A percentile compares a stretch with the other conserved stretches of the same genome.
Evolutionary conservation across 2,888 invertebrate genomes (phyloP).

Genomic region (Plebejus argus): DNA sequence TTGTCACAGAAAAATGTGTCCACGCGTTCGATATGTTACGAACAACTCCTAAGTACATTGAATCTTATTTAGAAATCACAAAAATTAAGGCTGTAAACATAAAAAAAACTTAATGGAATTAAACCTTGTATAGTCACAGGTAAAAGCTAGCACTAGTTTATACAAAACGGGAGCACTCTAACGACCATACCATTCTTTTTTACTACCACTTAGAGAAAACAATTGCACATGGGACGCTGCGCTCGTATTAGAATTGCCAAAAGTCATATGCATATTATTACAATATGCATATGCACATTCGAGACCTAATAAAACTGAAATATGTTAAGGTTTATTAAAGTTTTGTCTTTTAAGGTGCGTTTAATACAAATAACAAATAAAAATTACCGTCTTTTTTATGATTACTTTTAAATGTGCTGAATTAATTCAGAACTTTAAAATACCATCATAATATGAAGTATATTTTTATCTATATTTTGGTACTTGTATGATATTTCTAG

Average conservation of each 20-base stretch:
- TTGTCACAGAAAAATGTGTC: no score
- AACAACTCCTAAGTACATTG: not conserved
- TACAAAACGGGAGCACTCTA: constrained; percentile 2
- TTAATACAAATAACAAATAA: no score
- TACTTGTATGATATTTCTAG: no score
- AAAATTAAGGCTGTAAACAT: not conserved
- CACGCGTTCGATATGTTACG: no score
- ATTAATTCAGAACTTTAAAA: no score
- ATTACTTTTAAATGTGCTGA: no score
- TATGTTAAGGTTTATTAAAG: not conserved
- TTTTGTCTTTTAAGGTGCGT: no score
- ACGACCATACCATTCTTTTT: constrained; percentile 38
- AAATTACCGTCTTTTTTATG: no score
- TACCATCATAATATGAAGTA: no score
- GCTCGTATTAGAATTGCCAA: constrained; percentile 5
- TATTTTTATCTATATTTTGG: no score
- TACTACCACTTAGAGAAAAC: constrained; percentile 37
- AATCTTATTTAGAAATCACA: not conserved
- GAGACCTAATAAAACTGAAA: not conserved
- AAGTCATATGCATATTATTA: constrained; percentile 18
- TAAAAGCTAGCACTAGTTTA: not conserved
- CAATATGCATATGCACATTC: not conserved
- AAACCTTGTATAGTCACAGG: not conserved
- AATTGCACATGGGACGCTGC: constrained; percentile 7
- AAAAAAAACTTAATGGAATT: not conserved